Conservation (phyloP, 2,113 vertebrate species). For the Anoplopoma fimbria region DNA sequence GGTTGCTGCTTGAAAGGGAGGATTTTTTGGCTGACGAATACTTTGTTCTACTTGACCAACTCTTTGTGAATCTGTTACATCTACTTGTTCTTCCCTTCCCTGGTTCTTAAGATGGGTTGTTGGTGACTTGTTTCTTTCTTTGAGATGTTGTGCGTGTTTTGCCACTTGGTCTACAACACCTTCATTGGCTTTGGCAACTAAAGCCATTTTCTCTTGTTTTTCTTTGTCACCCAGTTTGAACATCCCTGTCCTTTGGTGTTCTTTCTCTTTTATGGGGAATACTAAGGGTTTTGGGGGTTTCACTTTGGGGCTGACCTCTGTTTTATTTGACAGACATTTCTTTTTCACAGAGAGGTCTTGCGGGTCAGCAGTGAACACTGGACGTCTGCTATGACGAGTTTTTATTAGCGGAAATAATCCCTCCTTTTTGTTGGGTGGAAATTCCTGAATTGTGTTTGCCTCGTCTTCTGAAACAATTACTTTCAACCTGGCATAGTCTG, state of each 20-base stretch:
- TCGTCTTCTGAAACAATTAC: constrained; percentile 78
- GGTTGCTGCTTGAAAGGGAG: constrained; percentile 15
- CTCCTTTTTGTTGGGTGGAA: constrained; percentile 78
- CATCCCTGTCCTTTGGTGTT: constrained; percentile 78
- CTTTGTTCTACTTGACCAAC: constrained; percentile 13
- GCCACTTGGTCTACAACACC: not conserved
- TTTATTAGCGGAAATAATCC: constrained; percentile 80
- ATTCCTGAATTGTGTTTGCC: constrained; percentile 58
- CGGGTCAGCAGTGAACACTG: constrained; percentile 67
- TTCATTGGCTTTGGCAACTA: constrained; percentile 32
- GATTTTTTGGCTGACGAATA: constrained; percentile 24
- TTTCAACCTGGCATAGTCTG: constrained; percentile 81
- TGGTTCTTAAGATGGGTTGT: constrained; percentile 20
- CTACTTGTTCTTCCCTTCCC: constrained; percentile 6
- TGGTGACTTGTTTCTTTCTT: constrained; percentile 19
- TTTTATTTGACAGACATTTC: constrained; percentile 58
- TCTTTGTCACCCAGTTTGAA: constrained; percentile 77
- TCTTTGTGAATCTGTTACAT: constrained; percentile 5
- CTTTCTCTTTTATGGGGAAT: constrained; percentile 76
- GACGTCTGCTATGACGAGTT: constrained; percentile 70
- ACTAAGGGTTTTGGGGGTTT: constrained; percentile 63
- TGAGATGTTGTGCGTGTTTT: constrained; percentile 5
- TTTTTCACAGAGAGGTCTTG: constrained; percentile 56
- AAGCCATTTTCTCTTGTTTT: constrained; percentile 52
- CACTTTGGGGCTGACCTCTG: constrained; percentile 55